These are phyloP conservation scores for Chrysoperla carnea DNA, from an alignment of 1,140 invertebrate genomes.

Conservation along the genomic window DNA sequence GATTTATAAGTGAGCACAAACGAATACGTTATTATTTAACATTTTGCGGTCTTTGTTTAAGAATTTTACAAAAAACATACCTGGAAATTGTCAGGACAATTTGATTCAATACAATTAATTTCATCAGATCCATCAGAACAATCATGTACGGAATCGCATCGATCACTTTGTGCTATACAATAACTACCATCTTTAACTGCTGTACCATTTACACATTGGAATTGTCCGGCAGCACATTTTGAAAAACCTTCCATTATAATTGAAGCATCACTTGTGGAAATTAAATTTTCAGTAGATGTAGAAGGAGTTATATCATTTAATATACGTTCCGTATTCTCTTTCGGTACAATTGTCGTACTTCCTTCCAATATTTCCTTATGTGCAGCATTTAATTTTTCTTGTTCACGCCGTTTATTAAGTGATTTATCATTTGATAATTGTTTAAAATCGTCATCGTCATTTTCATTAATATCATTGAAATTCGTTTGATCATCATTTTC, in stretches of 20 bases:
- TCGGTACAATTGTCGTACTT: not conserved
- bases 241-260: conserved; percentile 20
- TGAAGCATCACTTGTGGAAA: too few relatives aligned
- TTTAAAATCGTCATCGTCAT: not conserved
- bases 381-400: too few relatives aligned
- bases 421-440: too few relatives aligned
- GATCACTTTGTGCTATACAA: conserved; percentile 31
- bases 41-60: too few relatives aligned
- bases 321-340: conserved; percentile 8
- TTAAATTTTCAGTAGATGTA: too few relatives aligned
- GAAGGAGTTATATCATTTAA: not conserved
- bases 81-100: conserved; percentile 38
- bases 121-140: conserved; percentile 47
- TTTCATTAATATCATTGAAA: not conserved
- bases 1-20: too few relatives aligned
- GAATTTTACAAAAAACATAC: conserved; percentile 8
- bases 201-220: conserved; percentile 40
- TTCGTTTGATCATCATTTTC: not conserved
- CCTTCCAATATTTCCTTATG: too few relatives aligned
- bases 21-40: too few relatives aligned
- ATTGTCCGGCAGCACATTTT: conserved; percentile 36
- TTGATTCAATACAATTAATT: conserved; percentile 31
- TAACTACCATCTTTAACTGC: conserved; percentile 32
- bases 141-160: conserved; percentile 41
- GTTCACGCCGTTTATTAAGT: too few relatives aligned